Conservation (phyloP, 2,888 invertebrate species). For the Xiphydria camelus region DNA sequence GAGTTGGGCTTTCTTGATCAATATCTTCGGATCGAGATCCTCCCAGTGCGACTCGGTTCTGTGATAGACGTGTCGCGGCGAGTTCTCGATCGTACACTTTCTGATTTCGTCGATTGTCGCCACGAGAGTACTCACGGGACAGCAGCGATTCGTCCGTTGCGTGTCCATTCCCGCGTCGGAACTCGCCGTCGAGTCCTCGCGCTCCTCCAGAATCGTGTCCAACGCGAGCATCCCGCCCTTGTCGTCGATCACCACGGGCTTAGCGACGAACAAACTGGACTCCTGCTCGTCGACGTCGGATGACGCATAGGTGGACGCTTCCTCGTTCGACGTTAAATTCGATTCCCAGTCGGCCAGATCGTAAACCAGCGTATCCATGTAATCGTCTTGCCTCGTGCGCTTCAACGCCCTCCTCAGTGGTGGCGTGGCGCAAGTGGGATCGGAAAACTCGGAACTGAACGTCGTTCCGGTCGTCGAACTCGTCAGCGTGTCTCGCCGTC, state of each 20-base stretch:
- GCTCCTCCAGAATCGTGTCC: slow-evolving; percentile 60
- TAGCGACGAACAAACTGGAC: slow-evolving; percentile 60
- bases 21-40: slow-evolving; percentile 34
- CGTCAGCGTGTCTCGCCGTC: slow-evolving; percentile 58
- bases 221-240: slow-evolving; percentile 61
- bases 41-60: slow-evolving; percentile 61
- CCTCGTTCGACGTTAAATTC: slow-evolving; percentile 23
- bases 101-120: slow-evolving; percentile 69
- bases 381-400: slow-evolving; percentile 56
- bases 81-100: slow-evolving; percentile 63
- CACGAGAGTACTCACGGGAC: slow-evolving; percentile 64
- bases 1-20: slow-evolving; percentile 32
- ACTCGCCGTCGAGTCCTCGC: slow-evolving; percentile 57
- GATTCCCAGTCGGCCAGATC: slow-evolving; percentile 55
- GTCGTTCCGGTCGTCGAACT: slow-evolving; percentile 62
- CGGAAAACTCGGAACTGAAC: slow-evolving; percentile 61
- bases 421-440: slow-evolving; percentile 37
- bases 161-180: slow-evolving; percentile 53
- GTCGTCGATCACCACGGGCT: slow-evolving; percentile 62
- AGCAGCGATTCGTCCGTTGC: slow-evolving; percentile 39
- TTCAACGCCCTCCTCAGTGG: slow-evolving; percentile 32
- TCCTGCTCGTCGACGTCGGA: slow-evolving; percentile 35
- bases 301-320: slow-evolving; percentile 12
- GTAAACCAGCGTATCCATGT: slow-evolving; percentile 62
- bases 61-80: slow-evolving; percentile 63